Evolutionary conservation across 2,113 vertebrate genomes (phyloP).

Genomic region (Fulmarus glacialis): DNA sequence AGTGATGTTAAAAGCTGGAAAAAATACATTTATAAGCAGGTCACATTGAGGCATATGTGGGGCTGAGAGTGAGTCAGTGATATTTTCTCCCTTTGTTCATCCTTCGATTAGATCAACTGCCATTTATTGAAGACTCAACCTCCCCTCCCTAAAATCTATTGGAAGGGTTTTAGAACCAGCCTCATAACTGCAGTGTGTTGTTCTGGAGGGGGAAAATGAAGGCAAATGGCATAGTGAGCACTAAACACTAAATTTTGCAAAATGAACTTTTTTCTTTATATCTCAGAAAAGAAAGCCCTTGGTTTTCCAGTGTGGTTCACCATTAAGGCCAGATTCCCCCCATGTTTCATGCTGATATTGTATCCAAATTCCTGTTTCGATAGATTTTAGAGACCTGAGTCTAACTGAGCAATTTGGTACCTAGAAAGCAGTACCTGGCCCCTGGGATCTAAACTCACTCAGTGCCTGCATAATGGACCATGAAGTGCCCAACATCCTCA

Average conservation of each 20-base stretch:
- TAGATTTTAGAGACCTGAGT: not conserved
- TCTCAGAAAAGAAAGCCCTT: not conserved
- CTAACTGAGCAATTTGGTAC: not conserved
- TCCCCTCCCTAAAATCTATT: not conserved
- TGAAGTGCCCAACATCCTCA: rapidly evolving
- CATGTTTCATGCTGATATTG: not conserved
- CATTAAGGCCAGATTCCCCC: not conserved
- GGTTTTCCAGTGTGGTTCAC: not conserved
- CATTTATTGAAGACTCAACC: not conserved
- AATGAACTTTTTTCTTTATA: not conserved
- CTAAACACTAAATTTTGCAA: not conserved
- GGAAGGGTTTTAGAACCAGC: not conserved
- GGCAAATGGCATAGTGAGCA: not conserved
- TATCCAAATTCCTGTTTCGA: not conserved
- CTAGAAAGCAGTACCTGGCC: not conserved
- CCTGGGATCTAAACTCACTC: not conserved
- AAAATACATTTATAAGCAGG: not conserved
- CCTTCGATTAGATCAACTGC: not conserved
- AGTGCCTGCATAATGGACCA: not conserved
- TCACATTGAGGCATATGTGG: not conserved
- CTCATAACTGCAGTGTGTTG: not conserved
- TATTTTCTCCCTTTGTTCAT: not conserved
- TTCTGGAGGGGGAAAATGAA: not conserved
- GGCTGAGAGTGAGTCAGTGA: not conserved
- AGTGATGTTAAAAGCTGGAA: not conserved